Evolutionary conservation across 1,140 invertebrate species (phyloP).

Genomic region (Anastrepha obliqua): DNA sequence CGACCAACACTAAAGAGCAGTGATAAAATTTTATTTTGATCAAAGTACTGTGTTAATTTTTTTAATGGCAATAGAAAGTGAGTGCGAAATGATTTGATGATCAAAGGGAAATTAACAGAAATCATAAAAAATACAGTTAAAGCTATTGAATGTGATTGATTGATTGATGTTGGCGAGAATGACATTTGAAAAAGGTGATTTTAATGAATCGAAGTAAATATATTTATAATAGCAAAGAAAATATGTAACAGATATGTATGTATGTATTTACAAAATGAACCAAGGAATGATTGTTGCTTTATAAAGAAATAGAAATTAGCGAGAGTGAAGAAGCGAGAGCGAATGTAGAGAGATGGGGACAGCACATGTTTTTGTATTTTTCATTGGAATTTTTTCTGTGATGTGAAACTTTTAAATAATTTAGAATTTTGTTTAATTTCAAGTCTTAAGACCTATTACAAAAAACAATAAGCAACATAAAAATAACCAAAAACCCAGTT

Average conservation of each 20-base stretch:
- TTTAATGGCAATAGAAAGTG: not conserved
- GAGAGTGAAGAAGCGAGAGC: not conserved
- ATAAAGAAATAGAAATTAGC: not conserved
- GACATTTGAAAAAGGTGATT: not conserved
- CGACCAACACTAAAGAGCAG: too few species aligned
- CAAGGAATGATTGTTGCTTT: not conserved
- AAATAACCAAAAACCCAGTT: not conserved
- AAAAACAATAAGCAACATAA: not conserved
- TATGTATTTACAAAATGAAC: not conserved
- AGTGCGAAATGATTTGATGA: not conserved
- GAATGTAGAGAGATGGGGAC: conserved; percentile 2
- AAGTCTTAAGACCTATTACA: not conserved
- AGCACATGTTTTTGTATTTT: not conserved
- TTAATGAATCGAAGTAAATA: not conserved
- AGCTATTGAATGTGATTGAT: not conserved
- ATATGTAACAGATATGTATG: not conserved
- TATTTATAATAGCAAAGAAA: not conserved
- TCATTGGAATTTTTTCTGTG: not conserved
- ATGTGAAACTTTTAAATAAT: not conserved
- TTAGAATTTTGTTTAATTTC: not conserved
- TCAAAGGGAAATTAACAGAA: not conserved
- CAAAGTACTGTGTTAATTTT: not conserved
- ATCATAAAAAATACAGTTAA: conserved; percentile 6
- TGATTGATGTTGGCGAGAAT: not conserved
- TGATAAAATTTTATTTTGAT: not conserved